Percentiles rank a stretch among this genome's conserved stretches.
Evolutionary conservation across 2,113 vertebrate genomes (phyloP).

Genomic region (Oriolus oriolus): DNA sequence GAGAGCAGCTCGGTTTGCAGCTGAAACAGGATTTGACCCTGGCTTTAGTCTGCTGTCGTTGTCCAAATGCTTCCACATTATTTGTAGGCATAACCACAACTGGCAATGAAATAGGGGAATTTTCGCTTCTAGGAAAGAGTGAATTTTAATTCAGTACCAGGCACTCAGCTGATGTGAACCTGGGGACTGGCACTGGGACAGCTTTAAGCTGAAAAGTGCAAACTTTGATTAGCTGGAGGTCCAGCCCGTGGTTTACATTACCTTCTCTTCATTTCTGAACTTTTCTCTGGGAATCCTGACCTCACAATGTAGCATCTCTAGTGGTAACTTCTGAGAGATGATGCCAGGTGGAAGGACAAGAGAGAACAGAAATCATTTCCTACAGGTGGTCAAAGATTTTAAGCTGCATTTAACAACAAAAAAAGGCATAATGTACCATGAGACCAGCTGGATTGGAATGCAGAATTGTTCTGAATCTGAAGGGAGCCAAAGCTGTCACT

Average conservation of each 20-base stretch:
- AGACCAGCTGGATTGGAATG: neutral
- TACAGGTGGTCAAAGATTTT: neutral
- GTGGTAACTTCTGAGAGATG: neutral
- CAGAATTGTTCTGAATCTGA: neutral
- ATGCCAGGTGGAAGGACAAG: neutral
- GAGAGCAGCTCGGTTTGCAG: neutral
- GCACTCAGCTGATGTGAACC: neutral
- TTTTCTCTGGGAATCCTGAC: neutral
- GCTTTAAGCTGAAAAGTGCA: neutral
- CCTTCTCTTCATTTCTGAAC: neutral
- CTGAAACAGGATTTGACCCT: neutral
- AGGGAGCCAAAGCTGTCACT: neutral
- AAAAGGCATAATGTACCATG: neutral
- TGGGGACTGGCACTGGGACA: neutral
- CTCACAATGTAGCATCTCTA: neutral
- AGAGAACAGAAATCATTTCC: neutral
- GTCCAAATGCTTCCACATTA: fast-evolving
- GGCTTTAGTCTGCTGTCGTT: neutral
- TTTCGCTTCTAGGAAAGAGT: neutral
- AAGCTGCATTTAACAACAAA: neutral
- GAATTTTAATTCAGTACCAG: neutral
- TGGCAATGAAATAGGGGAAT: neutral
- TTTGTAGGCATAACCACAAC: neutral
- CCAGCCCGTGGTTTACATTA: neutral
- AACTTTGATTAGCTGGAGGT: neutral